Evolutionary conservation across 1,140 invertebrate species (phyloP).

Genomic region (Platyscapa corneri): DNA sequence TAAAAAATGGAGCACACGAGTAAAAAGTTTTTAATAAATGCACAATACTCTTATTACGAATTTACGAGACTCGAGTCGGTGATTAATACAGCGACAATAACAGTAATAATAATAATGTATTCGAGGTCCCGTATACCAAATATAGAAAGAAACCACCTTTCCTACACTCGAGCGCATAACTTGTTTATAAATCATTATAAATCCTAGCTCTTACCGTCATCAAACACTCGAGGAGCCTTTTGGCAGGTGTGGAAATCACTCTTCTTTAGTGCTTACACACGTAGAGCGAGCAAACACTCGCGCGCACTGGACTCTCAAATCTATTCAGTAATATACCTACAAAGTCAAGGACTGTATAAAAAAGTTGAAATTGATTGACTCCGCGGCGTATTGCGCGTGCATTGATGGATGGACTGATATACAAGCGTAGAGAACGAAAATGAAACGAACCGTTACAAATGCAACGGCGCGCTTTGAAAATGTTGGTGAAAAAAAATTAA

Average conservation of each 20-base stretch:
- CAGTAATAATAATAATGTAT: background rate
- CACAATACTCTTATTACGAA: background rate
- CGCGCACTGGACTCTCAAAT: background rate
- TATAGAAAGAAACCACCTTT: background rate
- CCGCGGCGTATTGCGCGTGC: background rate
- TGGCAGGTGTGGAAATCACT: slow-evolving; percentile 44
- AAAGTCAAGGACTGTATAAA: background rate
- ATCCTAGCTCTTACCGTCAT: slow-evolving; percentile 27
- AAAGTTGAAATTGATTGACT: slow-evolving; percentile 45
- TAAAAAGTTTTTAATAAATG: too few species aligned
- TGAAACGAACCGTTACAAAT: background rate
- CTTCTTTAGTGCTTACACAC: slow-evolving; percentile 25
- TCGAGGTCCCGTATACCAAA: background rate
- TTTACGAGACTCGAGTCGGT: background rate
- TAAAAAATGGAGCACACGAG: too few species aligned
- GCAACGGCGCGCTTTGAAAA: background rate
- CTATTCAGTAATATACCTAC: slow-evolving; percentile 19
- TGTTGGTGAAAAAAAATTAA: background rate
- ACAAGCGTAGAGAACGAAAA: slow-evolving; percentile 4
- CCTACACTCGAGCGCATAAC: background rate
- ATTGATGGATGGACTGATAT: slow-evolving; percentile 29
- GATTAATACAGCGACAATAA: too few species aligned
- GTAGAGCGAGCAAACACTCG: background rate
- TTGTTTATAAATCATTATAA: slow-evolving; percentile 48
- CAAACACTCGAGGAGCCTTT: slow-evolving; percentile 29